phyloP scores from a whole-genome alignment of 2,888 invertebrate species.

The Linhomoeus sp. region DNA sequence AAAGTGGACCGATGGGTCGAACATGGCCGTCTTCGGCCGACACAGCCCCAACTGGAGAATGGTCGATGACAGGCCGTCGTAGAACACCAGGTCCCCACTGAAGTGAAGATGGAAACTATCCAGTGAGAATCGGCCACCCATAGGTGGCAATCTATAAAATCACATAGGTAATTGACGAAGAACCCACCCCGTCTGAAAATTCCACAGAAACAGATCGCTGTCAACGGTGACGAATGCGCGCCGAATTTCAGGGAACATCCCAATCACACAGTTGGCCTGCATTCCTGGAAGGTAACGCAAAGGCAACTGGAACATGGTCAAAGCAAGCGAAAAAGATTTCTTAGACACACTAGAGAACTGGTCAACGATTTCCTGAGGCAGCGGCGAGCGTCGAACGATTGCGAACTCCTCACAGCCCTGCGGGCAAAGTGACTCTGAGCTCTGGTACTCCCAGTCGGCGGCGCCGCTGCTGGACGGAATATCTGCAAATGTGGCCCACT shows the following conservation, averaged over 20 bases:
- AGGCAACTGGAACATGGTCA: too few relatives aligned
- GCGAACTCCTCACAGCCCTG: slow-evolving; percentile 55
- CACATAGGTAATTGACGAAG: neutral
- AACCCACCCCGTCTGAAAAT: slow-evolving; percentile 64
- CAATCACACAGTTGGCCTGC: slow-evolving; percentile 90
- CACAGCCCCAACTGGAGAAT: slow-evolving; percentile 80
- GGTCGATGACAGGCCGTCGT: slow-evolving; percentile 78
- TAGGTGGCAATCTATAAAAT: neutral
- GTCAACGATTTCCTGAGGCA: slow-evolving; percentile 80
- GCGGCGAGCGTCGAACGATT: slow-evolving; percentile 58
- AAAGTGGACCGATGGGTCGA: slow-evolving; percentile 46
- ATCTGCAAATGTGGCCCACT: too few relatives aligned
- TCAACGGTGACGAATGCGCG: slow-evolving; percentile 94
- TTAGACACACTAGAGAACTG: slow-evolving; percentile 41
- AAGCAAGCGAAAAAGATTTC: too few relatives aligned
- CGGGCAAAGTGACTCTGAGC: slow-evolving; percentile 46
- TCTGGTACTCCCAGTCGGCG: slow-evolving; percentile 71
- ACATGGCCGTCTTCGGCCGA: slow-evolving; percentile 45
- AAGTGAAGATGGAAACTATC: too few relatives aligned
- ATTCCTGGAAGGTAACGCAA: slow-evolving; percentile 65
- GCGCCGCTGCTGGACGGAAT: slow-evolving; percentile 69
- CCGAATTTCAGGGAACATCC: slow-evolving; percentile 81
- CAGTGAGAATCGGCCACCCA: neutral
- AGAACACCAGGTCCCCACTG: slow-evolving; percentile 79
- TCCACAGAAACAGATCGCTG: slow-evolving; percentile 93